These are phyloP conservation scores for Melanotaenia pygmaea DNA, from an alignment of 2,797 vertebrate genomes.

Conservation along the genomic window DNA sequence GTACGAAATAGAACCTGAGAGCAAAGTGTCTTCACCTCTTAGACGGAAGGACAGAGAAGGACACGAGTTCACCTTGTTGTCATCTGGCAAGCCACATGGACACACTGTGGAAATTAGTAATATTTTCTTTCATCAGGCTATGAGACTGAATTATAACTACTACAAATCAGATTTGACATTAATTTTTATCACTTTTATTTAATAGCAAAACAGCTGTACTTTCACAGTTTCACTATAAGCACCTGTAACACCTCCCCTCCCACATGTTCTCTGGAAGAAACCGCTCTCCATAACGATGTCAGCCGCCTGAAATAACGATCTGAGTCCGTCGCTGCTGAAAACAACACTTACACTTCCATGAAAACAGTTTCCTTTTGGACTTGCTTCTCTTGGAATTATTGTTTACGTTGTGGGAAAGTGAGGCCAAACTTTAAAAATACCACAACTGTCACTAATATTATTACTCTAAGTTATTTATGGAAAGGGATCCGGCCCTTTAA, in stretches of 20 bases:
- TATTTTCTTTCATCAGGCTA: too few relatives aligned
- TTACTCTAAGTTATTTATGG: constrained; percentile 7
- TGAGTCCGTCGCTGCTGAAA: background rate
- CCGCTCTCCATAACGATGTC: background rate
- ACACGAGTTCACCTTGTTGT: too few relatives aligned
- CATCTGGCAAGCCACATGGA: too few relatives aligned
- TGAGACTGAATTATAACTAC: background rate
- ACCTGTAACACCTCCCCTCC: background rate
- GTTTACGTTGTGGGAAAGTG: background rate
- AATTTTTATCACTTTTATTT: background rate
- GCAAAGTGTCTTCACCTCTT: too few relatives aligned
- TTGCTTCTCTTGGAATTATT: background rate
- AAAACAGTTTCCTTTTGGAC: background rate
- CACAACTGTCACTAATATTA: background rate
- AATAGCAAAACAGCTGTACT: background rate
- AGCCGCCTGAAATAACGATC: background rate
- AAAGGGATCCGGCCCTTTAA: constrained; percentile 4
- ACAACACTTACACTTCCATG: background rate
- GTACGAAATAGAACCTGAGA: too few relatives aligned
- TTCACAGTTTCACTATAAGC: background rate
- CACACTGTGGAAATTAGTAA: background rate
- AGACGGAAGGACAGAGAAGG: too few relatives aligned
- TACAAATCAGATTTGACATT: background rate
- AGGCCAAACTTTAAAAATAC: background rate
- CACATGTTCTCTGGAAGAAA: background rate